phyloP scores from a whole-genome alignment of 2,113 vertebrate species.

The Agapornis roseicollis region DNA sequence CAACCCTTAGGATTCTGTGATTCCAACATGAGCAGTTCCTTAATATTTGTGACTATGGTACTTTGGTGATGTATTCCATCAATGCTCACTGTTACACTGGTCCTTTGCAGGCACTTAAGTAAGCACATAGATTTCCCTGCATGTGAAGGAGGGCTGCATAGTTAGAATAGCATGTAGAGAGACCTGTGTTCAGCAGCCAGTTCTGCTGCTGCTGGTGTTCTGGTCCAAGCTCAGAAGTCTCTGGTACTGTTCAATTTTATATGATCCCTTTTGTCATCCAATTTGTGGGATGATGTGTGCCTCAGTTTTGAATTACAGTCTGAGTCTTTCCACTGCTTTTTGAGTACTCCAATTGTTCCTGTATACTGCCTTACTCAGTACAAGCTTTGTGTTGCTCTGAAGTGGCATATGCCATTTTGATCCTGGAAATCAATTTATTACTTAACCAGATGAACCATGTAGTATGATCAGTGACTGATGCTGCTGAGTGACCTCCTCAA shows the following conservation, averaged over 20 bases:
- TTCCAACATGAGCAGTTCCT: background rate
- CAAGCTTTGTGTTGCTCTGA: background rate
- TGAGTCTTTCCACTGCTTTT: background rate
- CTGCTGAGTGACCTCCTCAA: background rate
- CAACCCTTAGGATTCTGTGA: too few relatives aligned
- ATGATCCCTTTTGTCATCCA: background rate
- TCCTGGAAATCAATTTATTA: background rate
- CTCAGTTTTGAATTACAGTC: background rate
- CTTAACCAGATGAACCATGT: background rate
- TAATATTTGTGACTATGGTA: background rate
- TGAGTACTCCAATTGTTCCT: background rate
- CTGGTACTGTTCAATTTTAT: background rate
- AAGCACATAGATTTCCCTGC: background rate
- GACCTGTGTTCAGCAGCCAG: background rate
- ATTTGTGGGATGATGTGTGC: background rate
- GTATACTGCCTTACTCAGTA: background rate
- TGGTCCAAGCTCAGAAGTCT: background rate
- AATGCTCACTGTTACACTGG: background rate
- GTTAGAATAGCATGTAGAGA: background rate
- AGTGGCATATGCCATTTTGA: background rate
- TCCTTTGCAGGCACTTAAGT: background rate
- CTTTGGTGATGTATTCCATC: background rate
- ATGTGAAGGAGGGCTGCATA: background rate
- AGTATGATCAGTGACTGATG: background rate
- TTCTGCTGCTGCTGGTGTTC: background rate